Evolutionary conservation across 2,113 vertebrate species (phyloP).

Genomic region (Anser brachyrhynchus): DNA sequence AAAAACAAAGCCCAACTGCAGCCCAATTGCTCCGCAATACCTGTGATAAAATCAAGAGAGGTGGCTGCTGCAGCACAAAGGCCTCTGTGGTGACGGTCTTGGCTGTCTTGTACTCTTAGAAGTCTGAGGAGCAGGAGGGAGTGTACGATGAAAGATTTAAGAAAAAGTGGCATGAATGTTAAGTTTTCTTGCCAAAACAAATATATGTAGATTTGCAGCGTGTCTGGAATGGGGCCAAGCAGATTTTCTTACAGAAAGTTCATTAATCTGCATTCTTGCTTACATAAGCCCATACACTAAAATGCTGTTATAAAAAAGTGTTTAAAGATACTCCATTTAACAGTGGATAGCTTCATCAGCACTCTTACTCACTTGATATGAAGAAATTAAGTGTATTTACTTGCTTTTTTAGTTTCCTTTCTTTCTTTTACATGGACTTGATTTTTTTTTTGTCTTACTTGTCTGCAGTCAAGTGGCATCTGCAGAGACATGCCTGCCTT

Average conservation of each 20-base stretch:
- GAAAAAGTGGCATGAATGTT: not conserved
- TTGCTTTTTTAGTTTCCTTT: not conserved
- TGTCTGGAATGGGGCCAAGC: not conserved
- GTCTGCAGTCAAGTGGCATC: not conserved
- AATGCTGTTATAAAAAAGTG: not conserved
- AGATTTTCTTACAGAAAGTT: not conserved
- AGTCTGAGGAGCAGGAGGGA: not conserved
- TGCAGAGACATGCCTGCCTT: not conserved
- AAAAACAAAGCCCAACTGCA: not conserved
- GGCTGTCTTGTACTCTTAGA: not conserved
- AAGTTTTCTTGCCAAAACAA: conserved; percentile 24
- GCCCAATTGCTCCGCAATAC: not conserved
- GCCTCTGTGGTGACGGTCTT: not conserved
- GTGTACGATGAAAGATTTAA: not conserved
- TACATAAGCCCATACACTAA: not conserved
- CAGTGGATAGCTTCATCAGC: not conserved
- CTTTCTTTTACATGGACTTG: not conserved
- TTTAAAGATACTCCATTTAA: not conserved
- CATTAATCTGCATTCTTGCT: not conserved
- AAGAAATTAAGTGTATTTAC: not conserved
- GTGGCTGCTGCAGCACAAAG: not conserved
- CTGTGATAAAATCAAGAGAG: not conserved
- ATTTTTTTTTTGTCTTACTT: not conserved
- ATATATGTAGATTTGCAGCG: not conserved
- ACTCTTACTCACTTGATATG: not conserved